These are phyloP conservation scores for Cyprinodon diabolis DNA, from an alignment of 2,797 vertebrate genomes.

Conservation along the genomic window DNA sequence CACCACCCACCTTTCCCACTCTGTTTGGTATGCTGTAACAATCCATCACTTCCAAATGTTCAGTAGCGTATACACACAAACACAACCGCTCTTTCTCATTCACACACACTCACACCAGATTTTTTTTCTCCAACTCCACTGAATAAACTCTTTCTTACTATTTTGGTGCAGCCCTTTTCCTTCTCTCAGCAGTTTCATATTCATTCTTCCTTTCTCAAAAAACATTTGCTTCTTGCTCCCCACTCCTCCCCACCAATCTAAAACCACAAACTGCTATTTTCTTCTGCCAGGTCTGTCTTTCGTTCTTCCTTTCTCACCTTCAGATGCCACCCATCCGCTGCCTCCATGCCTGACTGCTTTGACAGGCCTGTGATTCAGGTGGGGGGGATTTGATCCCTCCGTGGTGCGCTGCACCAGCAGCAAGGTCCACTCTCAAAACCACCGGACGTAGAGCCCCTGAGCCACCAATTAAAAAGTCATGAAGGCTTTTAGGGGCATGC, in stretches of 20 bases:
- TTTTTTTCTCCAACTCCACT: conserved; percentile 62
- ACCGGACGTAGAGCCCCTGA: conserved; percentile 70
- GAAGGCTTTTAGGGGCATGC: conserved; percentile 82
- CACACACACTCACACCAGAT: conserved; percentile 27
- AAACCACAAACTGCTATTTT: conserved; percentile 60
- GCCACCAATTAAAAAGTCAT: conserved; percentile 85
- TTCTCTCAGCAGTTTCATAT: conserved; percentile 69
- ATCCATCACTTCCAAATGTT: conserved; percentile 75
- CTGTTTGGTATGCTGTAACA: conserved; percentile 76
- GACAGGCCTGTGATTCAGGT: conserved; percentile 65
- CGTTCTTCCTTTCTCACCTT: conserved; percentile 59
- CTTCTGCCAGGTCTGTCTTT: conserved; percentile 52
- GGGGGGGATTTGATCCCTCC: conserved; percentile 70
- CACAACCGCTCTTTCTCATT: background rate
- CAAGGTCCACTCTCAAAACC: conserved; percentile 72
- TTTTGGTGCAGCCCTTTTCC: conserved; percentile 68
- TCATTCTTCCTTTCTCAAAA: conserved; percentile 63
- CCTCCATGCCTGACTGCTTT: conserved; percentile 76
- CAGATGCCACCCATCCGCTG: conserved; percentile 67
- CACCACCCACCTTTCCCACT: conserved; percentile 73
- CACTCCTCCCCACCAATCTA: conserved; percentile 50
- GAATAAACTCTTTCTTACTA: conserved; percentile 70
- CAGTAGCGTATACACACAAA: conserved; percentile 39
- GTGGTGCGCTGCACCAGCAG: conserved; percentile 51
- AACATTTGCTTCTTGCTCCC: conserved; percentile 64